Base-by-base conservation (phyloP, 2,113 vertebrate genomes). In the Etheostoma spectabile region DNA sequence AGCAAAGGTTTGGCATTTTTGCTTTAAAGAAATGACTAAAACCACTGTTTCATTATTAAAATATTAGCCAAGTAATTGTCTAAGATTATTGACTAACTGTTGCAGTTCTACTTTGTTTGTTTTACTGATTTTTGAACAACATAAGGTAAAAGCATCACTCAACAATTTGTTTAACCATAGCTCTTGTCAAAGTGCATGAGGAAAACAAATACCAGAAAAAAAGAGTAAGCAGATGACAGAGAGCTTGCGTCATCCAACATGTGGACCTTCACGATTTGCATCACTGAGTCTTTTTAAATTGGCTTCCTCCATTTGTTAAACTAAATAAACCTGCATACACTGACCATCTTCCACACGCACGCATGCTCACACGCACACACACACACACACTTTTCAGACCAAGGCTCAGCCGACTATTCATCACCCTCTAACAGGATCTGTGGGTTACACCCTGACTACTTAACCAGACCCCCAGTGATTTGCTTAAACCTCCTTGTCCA, bases 351-450 rank as follows among this genome's bases (percentile, higher is more conserved):
- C 68, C 46, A 49, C 55, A n/a, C 0, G 2, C 53, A 73, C 21
- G 59, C 62, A 61, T 7, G 51, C n/a, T 61, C 38, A 24, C n/a
- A 24, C 15, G 24, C 16, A 68, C 48, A 14, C 24, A 72, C 16
- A 64, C 33, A 72, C 45, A 49, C 55, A n/a, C 0, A 1, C 53
- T 18, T 56, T 63, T 65, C 18, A 53, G 73, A 19, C 51, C 19
- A 30, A 2, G 11, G 71, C 65, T 71, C 38, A 53, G 56, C 30
- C 64, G 52, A 73, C 86, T 61, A 80, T 91, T 92, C 89, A 91
- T 73, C 82, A 67, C 75, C 30, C 70, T 33, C 88, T 83, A 93
- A 92, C 92, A 86, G 84, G 89, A 91, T 91, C 89, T 87, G 62
- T 24, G 81, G 56, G 72, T 87, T 87, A 83, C n/a, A 87, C 73